These are phyloP conservation scores for Dendronephthya gigantea DNA, from an alignment of 64 coral and sea anemone species.

Conservation along the genomic window DNA sequence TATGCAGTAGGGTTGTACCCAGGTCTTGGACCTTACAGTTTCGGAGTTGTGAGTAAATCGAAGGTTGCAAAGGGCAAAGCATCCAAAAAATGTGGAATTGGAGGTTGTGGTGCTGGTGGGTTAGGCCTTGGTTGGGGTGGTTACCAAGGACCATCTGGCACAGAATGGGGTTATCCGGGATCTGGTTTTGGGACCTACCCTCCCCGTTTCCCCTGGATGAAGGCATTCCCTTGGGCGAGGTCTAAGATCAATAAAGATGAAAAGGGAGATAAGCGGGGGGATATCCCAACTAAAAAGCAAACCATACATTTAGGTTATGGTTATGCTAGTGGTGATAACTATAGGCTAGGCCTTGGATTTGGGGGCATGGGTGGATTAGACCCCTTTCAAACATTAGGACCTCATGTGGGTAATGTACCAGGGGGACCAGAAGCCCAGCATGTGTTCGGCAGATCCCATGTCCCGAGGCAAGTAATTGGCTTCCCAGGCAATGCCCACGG, in stretches of 20 bases:
- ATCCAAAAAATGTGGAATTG: neutral
- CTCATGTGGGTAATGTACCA: neutral
- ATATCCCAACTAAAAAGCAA: conserved; percentile 54
- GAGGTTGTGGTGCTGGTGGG: neutral
- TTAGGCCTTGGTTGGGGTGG: conserved; percentile 6
- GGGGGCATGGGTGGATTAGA: conserved; percentile 52
- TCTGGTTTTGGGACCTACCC: conserved; percentile 18
- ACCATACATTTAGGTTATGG: conserved; percentile 52
- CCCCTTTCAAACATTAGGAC: neutral
- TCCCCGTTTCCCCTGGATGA: conserved; percentile 5
- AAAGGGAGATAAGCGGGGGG: conserved; percentile 39
- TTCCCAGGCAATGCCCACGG: conserved; percentile 35
- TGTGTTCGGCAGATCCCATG: neutral
- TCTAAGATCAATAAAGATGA: conserved; percentile 32
- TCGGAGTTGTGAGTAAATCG: conserved; percentile 32
- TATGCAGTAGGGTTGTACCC: conserved; percentile 21
- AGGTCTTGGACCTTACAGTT: conserved; percentile 3
- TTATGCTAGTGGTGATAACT: conserved; percentile 66
- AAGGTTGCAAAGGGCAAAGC: conserved; percentile 34
- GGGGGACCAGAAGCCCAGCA: neutral
- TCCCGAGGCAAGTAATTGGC: conserved; percentile 18
- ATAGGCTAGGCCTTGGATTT: conserved; percentile 71
- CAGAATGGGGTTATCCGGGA: conserved; percentile 1
- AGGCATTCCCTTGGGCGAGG: neutral
- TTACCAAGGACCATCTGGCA: neutral